A percentile compares a stretch with the other conserved stretches of the same genome.
These are phyloP conservation scores for Gambusia affinis DNA, from an alignment of 2,113 vertebrate genomes.

Conservation along the genomic window DNA sequence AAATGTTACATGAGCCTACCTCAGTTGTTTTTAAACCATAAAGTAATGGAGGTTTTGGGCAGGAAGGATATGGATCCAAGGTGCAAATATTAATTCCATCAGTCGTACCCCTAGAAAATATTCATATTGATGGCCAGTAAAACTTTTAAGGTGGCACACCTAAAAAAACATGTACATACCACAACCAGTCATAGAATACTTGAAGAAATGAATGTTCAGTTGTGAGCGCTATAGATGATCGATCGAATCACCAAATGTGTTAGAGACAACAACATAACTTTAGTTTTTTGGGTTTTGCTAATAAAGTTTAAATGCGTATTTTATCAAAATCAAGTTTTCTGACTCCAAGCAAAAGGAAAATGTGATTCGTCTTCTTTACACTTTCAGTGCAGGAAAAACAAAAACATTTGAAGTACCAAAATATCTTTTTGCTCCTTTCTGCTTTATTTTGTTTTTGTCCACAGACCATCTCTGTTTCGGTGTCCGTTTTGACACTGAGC, in stretches of 20 bases:
- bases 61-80: no score
- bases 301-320: not conserved
- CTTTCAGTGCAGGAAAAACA: not conserved
- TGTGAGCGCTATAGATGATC: not conserved
- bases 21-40: no score
- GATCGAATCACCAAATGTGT: not conserved
- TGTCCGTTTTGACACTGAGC: slow-evolving; percentile 95
- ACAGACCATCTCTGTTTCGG: slow-evolving; percentile 95
- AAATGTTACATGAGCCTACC: not conserved
- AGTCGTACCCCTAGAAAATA: no score
- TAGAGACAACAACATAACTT: not conserved
- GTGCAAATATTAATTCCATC: no score
- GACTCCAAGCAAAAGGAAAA: not conserved
- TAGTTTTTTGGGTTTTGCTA: not conserved
- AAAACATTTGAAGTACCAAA: not conserved
- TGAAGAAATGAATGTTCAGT: no score
- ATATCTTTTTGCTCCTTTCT: not conserved
- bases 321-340: not conserved
- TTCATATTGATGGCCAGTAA: no score
- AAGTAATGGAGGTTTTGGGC: no score
- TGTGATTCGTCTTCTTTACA: not conserved
- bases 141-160: no score
- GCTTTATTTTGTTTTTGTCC: slow-evolving; percentile 1
- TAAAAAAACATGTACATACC: no score
- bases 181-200: no score